Evolutionary conservation across 1,140 invertebrate species (phyloP).

Genomic region (Hylaeus volcanicus): DNA sequence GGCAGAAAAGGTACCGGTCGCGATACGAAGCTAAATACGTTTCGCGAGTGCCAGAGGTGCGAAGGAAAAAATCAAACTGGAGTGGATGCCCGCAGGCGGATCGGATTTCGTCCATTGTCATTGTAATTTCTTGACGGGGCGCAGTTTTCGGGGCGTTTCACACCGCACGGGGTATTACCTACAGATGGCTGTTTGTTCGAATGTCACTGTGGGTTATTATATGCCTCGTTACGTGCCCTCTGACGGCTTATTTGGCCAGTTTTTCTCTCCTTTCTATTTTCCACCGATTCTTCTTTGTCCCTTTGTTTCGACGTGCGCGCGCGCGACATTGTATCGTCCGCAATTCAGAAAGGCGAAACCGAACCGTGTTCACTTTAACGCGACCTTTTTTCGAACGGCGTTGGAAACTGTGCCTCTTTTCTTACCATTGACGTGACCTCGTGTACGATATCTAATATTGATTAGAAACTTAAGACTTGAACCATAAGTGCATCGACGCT

Average conservation of each 20-base stretch:
- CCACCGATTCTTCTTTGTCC: constrained; percentile 16
- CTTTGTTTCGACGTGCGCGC: constrained; percentile 26
- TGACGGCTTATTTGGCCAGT: constrained; percentile 70
- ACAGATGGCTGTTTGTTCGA: constrained; percentile 81
- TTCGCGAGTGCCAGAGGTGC: constrained; percentile 20
- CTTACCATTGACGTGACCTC: too few relatives aligned
- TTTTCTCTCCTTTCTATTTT: constrained; percentile 51
- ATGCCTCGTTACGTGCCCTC: constrained; percentile 76
- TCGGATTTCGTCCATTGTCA: constrained; percentile 80
- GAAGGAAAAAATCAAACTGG: constrained; percentile 58
- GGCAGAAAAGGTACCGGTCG: constrained; percentile 63
- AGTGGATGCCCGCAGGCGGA: constrained; percentile 76
- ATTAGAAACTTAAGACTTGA: too few relatives aligned
- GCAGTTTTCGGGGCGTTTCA: constrained; percentile 79
- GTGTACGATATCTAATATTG: too few relatives aligned
- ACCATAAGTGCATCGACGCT: too few relatives aligned
- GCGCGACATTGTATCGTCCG: constrained; percentile 23
- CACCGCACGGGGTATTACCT: constrained; percentile 78
- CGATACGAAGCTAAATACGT: constrained; percentile 41
- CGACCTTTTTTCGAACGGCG: background rate
- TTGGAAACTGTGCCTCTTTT: too few relatives aligned
- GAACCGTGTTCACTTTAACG: constrained; percentile 33
- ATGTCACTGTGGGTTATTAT: constrained; percentile 78
- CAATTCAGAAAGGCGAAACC: constrained; percentile 24
- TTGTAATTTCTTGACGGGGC: constrained; percentile 79